phyloP scores from a whole-genome alignment of 1,140 invertebrate genomes.

The Palaemon carinicauda region DNA sequence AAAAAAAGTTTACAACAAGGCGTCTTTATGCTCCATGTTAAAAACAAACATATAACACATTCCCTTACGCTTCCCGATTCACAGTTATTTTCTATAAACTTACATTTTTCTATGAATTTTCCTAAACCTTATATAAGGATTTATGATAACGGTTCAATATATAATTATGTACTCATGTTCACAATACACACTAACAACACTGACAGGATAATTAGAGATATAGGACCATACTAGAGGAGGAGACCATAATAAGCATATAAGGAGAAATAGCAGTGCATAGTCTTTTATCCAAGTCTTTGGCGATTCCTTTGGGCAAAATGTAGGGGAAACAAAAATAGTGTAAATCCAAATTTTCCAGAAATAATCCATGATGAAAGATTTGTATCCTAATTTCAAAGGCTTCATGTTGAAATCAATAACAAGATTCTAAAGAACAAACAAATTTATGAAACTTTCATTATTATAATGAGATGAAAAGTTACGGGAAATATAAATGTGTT shows the following conservation, averaged over 20 bases:
- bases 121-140: constrained; percentile 46
- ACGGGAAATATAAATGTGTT: not conserved
- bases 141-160: constrained; percentile 44
- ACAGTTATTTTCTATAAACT: not conserved
- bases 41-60: constrained; percentile 2
- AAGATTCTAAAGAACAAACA: no score
- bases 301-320: not conserved
- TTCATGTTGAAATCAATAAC: not conserved
- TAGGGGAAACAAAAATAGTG: no score
- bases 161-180: constrained; percentile 44
- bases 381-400: no score
- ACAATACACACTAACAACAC: constrained; percentile 50
- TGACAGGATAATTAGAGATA: constrained; percentile 44
- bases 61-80: constrained; percentile 38
- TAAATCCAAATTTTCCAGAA: no score
- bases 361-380: no score
- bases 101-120: constrained; percentile 34
- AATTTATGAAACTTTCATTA: not conserved
- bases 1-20: constrained; percentile 37
- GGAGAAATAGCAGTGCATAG: constrained; percentile 48
- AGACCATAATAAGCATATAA: constrained; percentile 40
- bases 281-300: not conserved
- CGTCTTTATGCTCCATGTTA: constrained; percentile 20
- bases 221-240: constrained; percentile 33
- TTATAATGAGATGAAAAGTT: not conserved